Evolutionary conservation across 2,113 vertebrate species (phyloP).

Genomic region (Halcyon senegalensis): DNA sequence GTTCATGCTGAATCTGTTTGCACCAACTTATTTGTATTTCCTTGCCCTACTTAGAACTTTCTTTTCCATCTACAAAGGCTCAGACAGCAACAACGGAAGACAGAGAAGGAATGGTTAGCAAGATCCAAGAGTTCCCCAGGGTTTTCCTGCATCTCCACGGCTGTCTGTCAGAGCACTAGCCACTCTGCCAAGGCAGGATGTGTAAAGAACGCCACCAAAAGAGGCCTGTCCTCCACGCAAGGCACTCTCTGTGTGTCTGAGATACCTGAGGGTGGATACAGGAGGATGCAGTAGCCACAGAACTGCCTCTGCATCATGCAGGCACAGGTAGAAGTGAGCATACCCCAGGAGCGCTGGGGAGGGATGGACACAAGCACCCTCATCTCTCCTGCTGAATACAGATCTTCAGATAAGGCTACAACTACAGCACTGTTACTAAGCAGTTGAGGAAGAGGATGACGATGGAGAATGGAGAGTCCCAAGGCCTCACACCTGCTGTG

Average conservation of each 20-base stretch:
- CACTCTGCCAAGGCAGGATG: not conserved
- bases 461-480: not conserved
- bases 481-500: fast-evolving
- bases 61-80: not conserved
- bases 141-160: not conserved
- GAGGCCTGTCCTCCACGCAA: not conserved
- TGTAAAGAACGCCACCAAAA: not conserved
- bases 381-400: not conserved
- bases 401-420: not conserved
- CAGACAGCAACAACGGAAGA: not conserved
- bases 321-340: not conserved
- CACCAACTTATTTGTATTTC: not conserved
- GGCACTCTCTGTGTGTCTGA: too few species aligned
- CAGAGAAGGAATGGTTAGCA: not conserved
- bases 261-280: not conserved
- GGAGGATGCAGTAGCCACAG: not conserved
- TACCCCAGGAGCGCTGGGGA: not conserved
- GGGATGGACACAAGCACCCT: not conserved
- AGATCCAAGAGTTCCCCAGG: not conserved
- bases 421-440: not conserved
- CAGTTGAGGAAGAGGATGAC: too few species aligned
- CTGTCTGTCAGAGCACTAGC: not conserved
- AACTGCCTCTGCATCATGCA: not conserved
- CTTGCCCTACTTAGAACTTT: not conserved
- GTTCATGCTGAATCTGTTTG: not conserved